These are phyloP conservation scores for Ranitomeya imitator DNA, from an alignment of 2,113 vertebrate genomes.

Conservation along the genomic window DNA sequence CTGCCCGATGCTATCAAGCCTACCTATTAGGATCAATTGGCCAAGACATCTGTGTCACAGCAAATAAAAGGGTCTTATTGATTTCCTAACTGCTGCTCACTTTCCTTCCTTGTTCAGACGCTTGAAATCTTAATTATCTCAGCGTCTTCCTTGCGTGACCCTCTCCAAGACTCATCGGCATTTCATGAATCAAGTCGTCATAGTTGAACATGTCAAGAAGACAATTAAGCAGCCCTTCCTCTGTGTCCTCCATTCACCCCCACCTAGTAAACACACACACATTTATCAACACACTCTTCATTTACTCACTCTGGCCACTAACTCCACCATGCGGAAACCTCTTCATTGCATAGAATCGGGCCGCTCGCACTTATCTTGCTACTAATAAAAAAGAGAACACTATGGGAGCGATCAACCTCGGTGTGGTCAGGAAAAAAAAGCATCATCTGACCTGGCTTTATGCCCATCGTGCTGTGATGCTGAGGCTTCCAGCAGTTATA, in stretches of 20 bases:
- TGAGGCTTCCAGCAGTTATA: slow-evolving; percentile 12
- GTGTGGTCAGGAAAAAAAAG: background rate
- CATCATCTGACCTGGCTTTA: background rate
- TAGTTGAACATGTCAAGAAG: slow-evolving; percentile 78
- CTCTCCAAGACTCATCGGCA: slow-evolving; percentile 78
- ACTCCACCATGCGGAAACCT: slow-evolving; percentile 6
- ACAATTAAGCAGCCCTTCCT: slow-evolving; percentile 75
- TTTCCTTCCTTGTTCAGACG: slow-evolving; percentile 88
- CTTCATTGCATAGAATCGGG: background rate
- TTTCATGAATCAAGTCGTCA: slow-evolving; percentile 81
- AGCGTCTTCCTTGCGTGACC: slow-evolving; percentile 79
- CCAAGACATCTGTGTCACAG: slow-evolving; percentile 99
- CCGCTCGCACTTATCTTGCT: background rate
- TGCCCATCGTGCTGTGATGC: background rate
- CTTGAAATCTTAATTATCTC: slow-evolving; percentile 98
- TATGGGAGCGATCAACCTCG: background rate
- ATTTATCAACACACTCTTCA: slow-evolving; percentile 54
- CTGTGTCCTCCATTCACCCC: slow-evolving; percentile 69
- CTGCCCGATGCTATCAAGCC: slow-evolving; percentile 85
- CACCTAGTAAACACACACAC: slow-evolving; percentile 37
- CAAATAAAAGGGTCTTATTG: slow-evolving; percentile 98
- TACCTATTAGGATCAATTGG: slow-evolving; percentile 99
- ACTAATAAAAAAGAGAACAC: background rate
- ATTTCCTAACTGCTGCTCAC: slow-evolving; percentile 95
- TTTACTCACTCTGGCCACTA: slow-evolving; percentile 62